These are phyloP conservation scores for Cataglyphis cursor DNA, from an alignment of 2,888 invertebrate genomes.

Conservation along the genomic window DNA sequence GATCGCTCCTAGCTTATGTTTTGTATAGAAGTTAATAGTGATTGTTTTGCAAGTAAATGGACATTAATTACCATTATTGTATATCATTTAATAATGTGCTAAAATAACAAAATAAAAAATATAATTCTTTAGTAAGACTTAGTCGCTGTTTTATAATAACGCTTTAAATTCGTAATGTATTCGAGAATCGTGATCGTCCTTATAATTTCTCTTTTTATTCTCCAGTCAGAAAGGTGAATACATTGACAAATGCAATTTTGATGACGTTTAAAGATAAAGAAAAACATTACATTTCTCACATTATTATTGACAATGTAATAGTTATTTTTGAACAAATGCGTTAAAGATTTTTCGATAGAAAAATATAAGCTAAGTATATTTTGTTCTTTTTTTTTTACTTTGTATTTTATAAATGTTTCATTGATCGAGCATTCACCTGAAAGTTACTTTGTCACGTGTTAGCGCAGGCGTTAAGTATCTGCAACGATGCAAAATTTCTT, in stretches of 20 bases:
- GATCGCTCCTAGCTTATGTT: not conserved
- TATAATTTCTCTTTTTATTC: slow-evolving; percentile 8
- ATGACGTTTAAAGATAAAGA: not conserved
- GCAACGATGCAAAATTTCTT: slow-evolving; percentile 73
- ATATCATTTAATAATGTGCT: slow-evolving; percentile 39
- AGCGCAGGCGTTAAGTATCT: slow-evolving; percentile 70
- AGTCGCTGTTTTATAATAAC: not conserved
- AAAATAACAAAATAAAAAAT: slow-evolving; percentile 34
- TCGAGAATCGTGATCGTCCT: not conserved
- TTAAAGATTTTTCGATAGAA: not conserved
- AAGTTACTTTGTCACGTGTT: slow-evolving; percentile 75
- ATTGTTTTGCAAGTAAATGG: slow-evolving; percentile 13
- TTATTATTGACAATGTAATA: not conserved
- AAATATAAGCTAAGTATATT: not conserved
- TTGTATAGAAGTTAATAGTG: not conserved
- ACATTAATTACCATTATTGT: slow-evolving; percentile 40
- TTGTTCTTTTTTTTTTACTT: not conserved
- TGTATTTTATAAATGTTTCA: slow-evolving; percentile 54
- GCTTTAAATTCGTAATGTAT: not conserved
- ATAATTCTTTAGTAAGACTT: slow-evolving; percentile 16
- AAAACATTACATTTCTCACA: not conserved
- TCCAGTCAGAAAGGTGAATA: not conserved
- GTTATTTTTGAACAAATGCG: slow-evolving; percentile 5
- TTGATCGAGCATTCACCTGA: slow-evolving; percentile 68
- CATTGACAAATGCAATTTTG: not conserved